Percentiles rank a stretch among this genome's conserved stretches.
phyloP scores from a whole-genome alignment of 1,140 invertebrate genomes.

The Cydia fagiglandana region DNA sequence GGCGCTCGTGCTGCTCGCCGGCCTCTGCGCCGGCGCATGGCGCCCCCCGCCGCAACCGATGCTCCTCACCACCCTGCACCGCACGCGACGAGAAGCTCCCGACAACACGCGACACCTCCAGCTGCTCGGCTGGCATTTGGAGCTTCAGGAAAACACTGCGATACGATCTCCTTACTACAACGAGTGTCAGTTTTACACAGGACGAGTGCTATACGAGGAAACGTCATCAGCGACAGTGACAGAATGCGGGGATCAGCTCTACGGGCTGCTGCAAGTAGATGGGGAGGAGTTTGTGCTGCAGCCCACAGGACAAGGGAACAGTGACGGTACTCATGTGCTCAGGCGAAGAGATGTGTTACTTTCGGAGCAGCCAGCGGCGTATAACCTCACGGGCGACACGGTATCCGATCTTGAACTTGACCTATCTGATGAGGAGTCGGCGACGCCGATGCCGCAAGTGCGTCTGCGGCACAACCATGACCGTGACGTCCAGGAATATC shows the following conservation, averaged over 20 bases:
- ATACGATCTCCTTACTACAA: conserved; percentile 70
- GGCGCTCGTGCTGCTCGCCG: conserved; percentile 52
- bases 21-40: conserved; percentile 45
- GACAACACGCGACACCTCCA: conserved; percentile 55
- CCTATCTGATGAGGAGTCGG: conserved; percentile 56
- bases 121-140: conserved; percentile 66
- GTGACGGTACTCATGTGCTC: conserved; percentile 54
- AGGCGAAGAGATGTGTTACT: conserved; percentile 62
- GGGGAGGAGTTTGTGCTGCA: conserved; percentile 67
- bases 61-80: conserved; percentile 34
- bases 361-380: conserved; percentile 54
- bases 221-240: conserved; percentile 64
- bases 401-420: conserved; percentile 68
- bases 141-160: conserved; percentile 65
- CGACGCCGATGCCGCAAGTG: conserved; percentile 49
- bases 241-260: conserved; percentile 67
- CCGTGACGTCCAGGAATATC: conserved; percentile 57
- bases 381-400: conserved; percentile 70
- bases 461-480: conserved; percentile 50
- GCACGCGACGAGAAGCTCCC: conserved; percentile 40
- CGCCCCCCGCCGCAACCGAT: conserved; percentile 44
- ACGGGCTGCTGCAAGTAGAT: conserved; percentile 66
- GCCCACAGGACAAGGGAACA: conserved; percentile 50
- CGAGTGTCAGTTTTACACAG: conserved; percentile 70
- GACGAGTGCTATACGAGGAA: conserved; percentile 58